Base-by-base conservation (phyloP, 2,113 vertebrate genomes). In the Melanotaenia duboulayi region DNA sequence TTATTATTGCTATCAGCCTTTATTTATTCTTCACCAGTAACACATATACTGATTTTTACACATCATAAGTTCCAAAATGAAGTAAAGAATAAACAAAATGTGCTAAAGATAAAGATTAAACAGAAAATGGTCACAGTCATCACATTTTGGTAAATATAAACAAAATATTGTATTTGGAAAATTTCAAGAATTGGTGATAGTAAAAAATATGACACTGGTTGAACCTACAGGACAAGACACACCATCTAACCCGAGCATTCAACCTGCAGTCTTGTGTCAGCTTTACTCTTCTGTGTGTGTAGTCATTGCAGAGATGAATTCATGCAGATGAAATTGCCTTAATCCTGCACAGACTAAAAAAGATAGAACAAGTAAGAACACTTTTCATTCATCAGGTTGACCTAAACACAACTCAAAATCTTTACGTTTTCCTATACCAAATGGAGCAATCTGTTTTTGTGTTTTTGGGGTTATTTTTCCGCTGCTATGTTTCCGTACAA, bases 371-470 rank as follows among this genome's bases (percentile, higher is more conserved):
- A 7, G 44, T 9, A 17, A 49, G 23, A 63, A 37, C 7, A 20
- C n/a, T 48, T 37, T 12, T 16, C 20, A 23, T 13, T 60, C 25
- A 44, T 19, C 10, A 32, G 19, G 13, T 52, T 24, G n/a, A 44
- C 7, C 11, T 9, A 25, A 46, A 37, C 6, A 39, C 32, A 42
- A n/a, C 11, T 56, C 0, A 2, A 32, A 55, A 32, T 55, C 2
- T 48, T 48, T 19, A 48, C 13, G 2, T 48, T 48, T 4, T 19
- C 4, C 22, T 65, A 6, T 19, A 54, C 35, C 12, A 35, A 35
- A 51, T 52, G 32, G 37, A 48, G 17, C 4, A 10, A 65, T 65
- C 49, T 20, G 20, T 60, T 46, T 65, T 10, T 46, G 40, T 65
- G 7, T 46, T 40, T 54, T n/a, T n/a, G n/a, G n/a, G 28, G 6